Percentiles rank a stretch among this genome's conserved stretches.
phyloP scores from a whole-genome alignment of 2,797 vertebrate species.

The Orestias chungarensis region DNA sequence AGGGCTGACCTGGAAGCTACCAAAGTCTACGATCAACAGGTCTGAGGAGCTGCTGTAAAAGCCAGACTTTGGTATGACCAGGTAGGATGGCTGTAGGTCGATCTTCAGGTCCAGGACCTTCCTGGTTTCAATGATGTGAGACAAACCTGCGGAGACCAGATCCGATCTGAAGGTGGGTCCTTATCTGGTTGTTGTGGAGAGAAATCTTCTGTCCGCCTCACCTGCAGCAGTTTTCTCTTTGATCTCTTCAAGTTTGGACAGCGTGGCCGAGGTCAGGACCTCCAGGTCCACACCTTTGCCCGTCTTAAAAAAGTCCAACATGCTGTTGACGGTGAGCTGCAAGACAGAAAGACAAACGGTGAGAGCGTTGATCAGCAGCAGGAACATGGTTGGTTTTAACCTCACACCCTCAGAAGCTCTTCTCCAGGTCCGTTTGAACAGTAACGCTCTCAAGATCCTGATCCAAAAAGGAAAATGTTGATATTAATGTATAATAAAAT shows the following conservation, averaged over 20 bases:
- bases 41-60: slow-evolving; percentile 84
- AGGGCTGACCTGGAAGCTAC: slow-evolving; percentile 83
- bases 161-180: not conserved
- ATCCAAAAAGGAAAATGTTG: too few relatives aligned
- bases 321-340: slow-evolving; percentile 89
- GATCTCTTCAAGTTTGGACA: slow-evolving; percentile 95
- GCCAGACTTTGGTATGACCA: slow-evolving; percentile 88
- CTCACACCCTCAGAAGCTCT: not conserved
- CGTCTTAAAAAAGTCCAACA: slow-evolving; percentile 91
- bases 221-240: slow-evolving; percentile 94
- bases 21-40: slow-evolving; percentile 91
- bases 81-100: slow-evolving; percentile 91
- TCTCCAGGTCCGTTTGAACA: not conserved
- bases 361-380: too few relatives aligned
- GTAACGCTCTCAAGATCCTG: too few relatives aligned
- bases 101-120: slow-evolving; percentile 92
- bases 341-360: not conserved
- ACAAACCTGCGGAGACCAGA: slow-evolving; percentile 81
- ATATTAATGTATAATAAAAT: too few relatives aligned
- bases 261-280: slow-evolving; percentile 89
- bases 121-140: slow-evolving; percentile 92
- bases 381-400: not conserved
- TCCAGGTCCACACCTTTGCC: slow-evolving; percentile 89
- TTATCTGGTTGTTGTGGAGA: not conserved
- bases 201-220: slow-evolving; percentile 10